Evolutionary conservation across 2,113 vertebrate species (phyloP).

Genomic region (Elephas maximus): DNA sequence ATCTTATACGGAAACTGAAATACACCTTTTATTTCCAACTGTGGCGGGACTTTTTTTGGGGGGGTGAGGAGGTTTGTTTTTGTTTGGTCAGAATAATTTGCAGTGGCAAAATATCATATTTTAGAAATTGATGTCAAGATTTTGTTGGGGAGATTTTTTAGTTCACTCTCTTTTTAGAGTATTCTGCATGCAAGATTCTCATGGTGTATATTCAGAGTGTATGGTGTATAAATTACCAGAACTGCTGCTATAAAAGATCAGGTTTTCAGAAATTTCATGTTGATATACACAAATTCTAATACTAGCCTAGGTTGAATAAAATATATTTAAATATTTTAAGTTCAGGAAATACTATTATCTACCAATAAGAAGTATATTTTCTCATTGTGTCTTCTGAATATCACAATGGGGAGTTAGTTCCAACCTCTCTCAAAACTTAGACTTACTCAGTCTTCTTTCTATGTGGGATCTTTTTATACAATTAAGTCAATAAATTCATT

Average conservation of each 20-base stretch:
- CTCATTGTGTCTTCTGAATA: background rate
- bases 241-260: background rate
- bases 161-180: background rate
- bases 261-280: slow-evolving; percentile 8
- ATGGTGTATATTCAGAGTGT: background rate
- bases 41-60: background rate
- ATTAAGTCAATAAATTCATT: background rate
- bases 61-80: background rate
- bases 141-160: background rate
- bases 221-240: background rate
- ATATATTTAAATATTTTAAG: slow-evolving; percentile 28
- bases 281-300: slow-evolving; percentile 9
- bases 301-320: slow-evolving; percentile 1
- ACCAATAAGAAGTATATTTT: slow-evolving; percentile 23
- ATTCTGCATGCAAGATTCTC: background rate
- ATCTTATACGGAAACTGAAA: background rate
- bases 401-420: background rate
- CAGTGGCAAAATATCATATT: background rate
- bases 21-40: background rate
- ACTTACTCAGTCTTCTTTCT: background rate
- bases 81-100: background rate
- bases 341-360: background rate
- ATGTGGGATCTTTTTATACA: background rate
- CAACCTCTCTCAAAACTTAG: background rate
- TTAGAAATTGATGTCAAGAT: background rate